Percentiles rank a stretch among this genome's conserved stretches.
These are phyloP conservation scores for Drosophila barbarae DNA, from an alignment of 2,888 invertebrate genomes.

Conservation along the genomic window DNA sequence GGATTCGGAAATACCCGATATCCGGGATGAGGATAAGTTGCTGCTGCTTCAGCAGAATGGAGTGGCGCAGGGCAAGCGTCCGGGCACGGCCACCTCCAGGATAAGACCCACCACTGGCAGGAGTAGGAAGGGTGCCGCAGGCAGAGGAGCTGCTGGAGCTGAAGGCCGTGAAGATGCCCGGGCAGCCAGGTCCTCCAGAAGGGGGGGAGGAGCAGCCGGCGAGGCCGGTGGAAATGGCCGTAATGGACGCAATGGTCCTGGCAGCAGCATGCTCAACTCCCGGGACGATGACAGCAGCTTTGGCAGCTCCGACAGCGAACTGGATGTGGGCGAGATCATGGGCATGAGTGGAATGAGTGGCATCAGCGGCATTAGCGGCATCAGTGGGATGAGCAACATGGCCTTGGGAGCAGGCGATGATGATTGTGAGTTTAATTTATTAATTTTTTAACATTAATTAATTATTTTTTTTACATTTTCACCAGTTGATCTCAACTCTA, in stretches of 20 bases:
- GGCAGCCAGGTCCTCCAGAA: not conserved
- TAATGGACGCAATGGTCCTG: constrained; percentile 45
- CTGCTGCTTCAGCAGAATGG: constrained; percentile 52
- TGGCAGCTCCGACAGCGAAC: constrained; percentile 78
- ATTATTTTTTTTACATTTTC: constrained; percentile 9
- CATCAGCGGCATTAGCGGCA: constrained; percentile 50
- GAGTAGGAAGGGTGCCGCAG: constrained; percentile 60
- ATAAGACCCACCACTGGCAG: constrained; percentile 78
- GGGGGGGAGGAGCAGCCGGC: constrained; percentile 6
- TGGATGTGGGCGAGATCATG: constrained; percentile 75
- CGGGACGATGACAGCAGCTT: constrained; percentile 78
- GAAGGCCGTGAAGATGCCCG: constrained; percentile 17
- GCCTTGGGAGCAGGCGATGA: constrained; percentile 49
- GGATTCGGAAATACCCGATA: constrained; percentile 75
- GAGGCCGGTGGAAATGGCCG: constrained; percentile 16
- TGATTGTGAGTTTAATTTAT: constrained; percentile 54
- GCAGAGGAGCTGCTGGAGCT: constrained; percentile 2
- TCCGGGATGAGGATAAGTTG: constrained; percentile 70
- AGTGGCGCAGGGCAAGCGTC: constrained; percentile 54
- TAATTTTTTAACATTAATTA: not conserved
- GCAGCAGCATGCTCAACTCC: constrained; percentile 47
- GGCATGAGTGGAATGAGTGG: constrained; percentile 55
- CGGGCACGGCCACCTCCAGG: constrained; percentile 68
- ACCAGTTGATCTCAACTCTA: constrained; percentile 77
- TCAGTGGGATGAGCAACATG: constrained; percentile 62